A percentile compares a stretch with the other conserved stretches of the same genome.
These are phyloP conservation scores for Trigoniulus corallinus DNA, from an alignment of 1,140 invertebrate species.

Conservation along the genomic window DNA sequence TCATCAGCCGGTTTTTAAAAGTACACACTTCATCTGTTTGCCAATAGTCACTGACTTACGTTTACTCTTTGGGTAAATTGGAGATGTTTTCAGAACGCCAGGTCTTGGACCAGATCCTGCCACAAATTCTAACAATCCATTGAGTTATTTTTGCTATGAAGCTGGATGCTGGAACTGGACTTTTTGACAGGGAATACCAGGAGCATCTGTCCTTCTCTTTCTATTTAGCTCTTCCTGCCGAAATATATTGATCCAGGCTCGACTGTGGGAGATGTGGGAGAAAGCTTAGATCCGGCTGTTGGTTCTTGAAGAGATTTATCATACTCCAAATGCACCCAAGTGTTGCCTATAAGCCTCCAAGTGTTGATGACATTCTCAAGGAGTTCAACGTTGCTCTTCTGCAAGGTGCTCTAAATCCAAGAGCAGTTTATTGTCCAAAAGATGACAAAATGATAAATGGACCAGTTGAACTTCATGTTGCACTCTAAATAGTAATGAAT, in stretches of 20 bases:
- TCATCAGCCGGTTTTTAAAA: slow-evolving; percentile 76
- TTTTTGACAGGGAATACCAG: slow-evolving; percentile 57
- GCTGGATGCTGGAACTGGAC: slow-evolving; percentile 67
- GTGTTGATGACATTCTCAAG: slow-evolving; percentile 66
- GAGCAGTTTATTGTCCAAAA: slow-evolving; percentile 90
- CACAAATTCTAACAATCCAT: slow-evolving; percentile 48
- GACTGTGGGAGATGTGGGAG: slow-evolving; percentile 76
- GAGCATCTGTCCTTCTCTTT: background rate
- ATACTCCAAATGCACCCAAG: slow-evolving; percentile 60
- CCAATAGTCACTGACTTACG: too few relatives aligned
- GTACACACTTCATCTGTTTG: too few relatives aligned
- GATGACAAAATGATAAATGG: too few relatives aligned
- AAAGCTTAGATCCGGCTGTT: slow-evolving; percentile 81
- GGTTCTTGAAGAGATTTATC: slow-evolving; percentile 74
- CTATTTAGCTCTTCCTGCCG: background rate
- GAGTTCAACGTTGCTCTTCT: slow-evolving; percentile 86
- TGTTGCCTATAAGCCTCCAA: slow-evolving; percentile 85
- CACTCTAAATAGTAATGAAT: too few relatives aligned
- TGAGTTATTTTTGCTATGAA: slow-evolving; percentile 67
- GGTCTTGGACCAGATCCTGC: slow-evolving; percentile 43
- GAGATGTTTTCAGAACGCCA: too few relatives aligned
- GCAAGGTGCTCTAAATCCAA: slow-evolving; percentile 67
- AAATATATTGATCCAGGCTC: slow-evolving; percentile 2
- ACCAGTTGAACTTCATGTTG: too few relatives aligned
- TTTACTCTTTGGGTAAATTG: too few relatives aligned